A percentile compares a stretch with the other conserved stretches of the same genome.
These are phyloP conservation scores for Chironomus tepperi DNA, from an alignment of 1,140 invertebrate species.

Conservation along the genomic window DNA sequence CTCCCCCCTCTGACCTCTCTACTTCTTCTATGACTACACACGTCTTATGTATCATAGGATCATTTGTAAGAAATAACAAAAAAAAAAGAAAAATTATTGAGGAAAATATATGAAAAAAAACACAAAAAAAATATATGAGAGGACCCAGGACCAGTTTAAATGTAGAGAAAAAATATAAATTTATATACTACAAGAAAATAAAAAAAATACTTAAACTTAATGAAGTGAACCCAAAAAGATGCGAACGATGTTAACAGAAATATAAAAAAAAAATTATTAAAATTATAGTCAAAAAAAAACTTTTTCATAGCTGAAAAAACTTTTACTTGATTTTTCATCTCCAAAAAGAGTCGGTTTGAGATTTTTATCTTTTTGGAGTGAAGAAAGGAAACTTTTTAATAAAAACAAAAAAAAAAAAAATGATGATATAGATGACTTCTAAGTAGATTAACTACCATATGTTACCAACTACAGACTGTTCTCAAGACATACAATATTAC, in stretches of 20 bases:
- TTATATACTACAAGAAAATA: no score
- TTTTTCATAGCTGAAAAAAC: no score
- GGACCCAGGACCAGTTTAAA: slow-evolving; percentile 5
- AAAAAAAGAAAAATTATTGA: no score
- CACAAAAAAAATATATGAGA: neutral
- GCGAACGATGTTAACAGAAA: slow-evolving; percentile 12
- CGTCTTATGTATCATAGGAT: no score
- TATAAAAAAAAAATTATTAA: neutral
- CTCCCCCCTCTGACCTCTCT: neutral
- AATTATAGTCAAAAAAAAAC: no score
- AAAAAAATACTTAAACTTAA: neutral
- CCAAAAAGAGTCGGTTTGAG: no score
- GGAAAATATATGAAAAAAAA: neutral
- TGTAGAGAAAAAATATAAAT: neutral
- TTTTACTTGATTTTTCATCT: no score
- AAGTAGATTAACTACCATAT: neutral
- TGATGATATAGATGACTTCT: slow-evolving; percentile 1
- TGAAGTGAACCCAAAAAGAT: slow-evolving; percentile 5
- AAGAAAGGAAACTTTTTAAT: neutral
- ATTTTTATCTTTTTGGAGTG: no score
- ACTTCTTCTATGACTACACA: no score
- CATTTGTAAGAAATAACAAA: no score
- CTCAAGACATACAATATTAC: neutral
- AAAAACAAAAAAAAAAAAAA: no score
- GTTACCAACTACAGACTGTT: slow-evolving; percentile 7